Conservation (phyloP, 2,113 vertebrate species). For the Eurypyga helias region DNA sequence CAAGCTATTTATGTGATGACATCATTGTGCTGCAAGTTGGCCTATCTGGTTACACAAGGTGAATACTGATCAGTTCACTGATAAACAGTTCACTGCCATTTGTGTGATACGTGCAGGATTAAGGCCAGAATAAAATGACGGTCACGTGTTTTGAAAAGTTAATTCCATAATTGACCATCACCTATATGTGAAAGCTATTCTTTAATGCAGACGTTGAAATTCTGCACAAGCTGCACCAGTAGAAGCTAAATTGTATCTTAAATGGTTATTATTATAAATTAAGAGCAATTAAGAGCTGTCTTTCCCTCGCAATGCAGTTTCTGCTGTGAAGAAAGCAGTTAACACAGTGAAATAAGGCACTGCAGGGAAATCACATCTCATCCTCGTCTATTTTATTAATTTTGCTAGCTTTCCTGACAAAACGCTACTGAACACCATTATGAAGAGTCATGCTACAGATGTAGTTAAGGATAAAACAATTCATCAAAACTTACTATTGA, state of each 20-base stretch:
- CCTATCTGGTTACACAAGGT: neutral
- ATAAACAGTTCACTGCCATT: neutral
- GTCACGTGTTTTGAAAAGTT: neutral
- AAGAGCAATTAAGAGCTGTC: neutral
- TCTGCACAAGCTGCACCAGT: neutral
- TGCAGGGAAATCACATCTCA: neutral
- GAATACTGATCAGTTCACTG: neutral
- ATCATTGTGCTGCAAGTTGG: neutral
- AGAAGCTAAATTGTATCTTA: neutral
- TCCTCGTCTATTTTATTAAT: neutral
- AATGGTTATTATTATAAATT: neutral
- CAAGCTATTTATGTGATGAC: neutral
- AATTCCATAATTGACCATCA: neutral
- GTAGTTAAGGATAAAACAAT: neutral
- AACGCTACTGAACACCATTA: neutral
- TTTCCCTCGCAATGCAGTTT: neutral
- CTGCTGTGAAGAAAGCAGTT: neutral
- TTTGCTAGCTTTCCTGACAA: neutral
- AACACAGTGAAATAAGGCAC: neutral
- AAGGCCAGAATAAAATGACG: neutral
- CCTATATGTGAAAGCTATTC: neutral
- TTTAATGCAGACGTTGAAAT: neutral
- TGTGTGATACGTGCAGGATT: neutral
- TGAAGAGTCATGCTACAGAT: neutral
- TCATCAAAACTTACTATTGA: neutral